Base-by-base conservation (phyloP, 2,888 invertebrate genomes). In the Tetranychus piercei region DNA sequence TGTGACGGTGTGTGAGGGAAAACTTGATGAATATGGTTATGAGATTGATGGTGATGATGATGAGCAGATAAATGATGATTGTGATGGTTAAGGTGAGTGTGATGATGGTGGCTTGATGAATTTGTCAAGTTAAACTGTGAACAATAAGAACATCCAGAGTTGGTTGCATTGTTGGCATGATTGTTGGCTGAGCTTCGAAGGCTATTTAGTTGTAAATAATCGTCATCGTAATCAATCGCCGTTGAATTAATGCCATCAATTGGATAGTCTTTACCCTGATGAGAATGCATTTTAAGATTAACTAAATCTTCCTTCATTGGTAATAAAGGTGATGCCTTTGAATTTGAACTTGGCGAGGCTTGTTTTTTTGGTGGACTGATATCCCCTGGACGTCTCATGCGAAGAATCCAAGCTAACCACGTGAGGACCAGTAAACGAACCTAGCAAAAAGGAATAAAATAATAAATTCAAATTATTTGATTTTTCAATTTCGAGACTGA, bases 321-420 rank as follows among this genome's bases (percentile, higher is more conserved):
- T 55, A 55, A 6, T 3, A 55, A 55, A 11, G 69, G 69, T 69
- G 69, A 69, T 8, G 11, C 34, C 34, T 69, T 69, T 55, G 55
- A 7, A 55, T 55, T n/a, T 87, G 85, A 92, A 91, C 86, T 95
- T 95, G 84, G 95, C 95, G 84, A 95, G 91, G 85, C 95, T 87
- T 81, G 95, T 94, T 93, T 93, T 82, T 93, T 88, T 83, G 92
- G 92, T 83, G 90, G 90, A 81, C 91, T 88, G 84, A 93, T 92
- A 85, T 92, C 92, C 74, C 94, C 94, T 70, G 96, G 97, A 81
- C 96, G 88, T 81, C 89, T 89, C 96, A 99, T 97, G 81, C 95
- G 88, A 82, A 97, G 87, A 80, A 96, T 84, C 88, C 94, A 94
- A 80, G 99, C 97, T 84, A 99, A 87, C 94, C 96, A 97, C 84